Evolutionary conservation across 64 coral and sea anemone genomes (phyloP), one percentile per base, ranked within the genome.

Genomic region (Montipora foliosa): DNA sequence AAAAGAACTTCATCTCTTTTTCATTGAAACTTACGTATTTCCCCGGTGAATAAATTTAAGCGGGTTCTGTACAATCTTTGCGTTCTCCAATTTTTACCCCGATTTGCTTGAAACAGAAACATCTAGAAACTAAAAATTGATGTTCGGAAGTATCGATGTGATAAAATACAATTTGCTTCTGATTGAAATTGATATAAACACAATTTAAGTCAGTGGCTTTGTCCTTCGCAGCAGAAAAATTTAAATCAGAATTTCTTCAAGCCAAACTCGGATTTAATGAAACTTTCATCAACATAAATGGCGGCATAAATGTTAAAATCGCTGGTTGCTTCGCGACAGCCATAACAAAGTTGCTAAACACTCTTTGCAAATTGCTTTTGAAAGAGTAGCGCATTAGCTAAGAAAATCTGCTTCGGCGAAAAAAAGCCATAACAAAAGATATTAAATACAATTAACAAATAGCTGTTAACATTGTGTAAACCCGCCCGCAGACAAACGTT

Each of bases 291-390:
- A 70, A 44, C 82, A 50, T 66, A 22, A 47, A 86, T 21, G 17
- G 6, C 7, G 16, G 47, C 50, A 86, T 86, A 71, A 45, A 71
- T 48, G 12, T 86, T 11, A 67, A 69, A 68, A 17, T 86, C 10
- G 45, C 3, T 71, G 62, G 82, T 86, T 50, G 82, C 82, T 50
- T 86, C 64, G 82, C 44, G 47, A 86, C 82, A 82, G 22, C n/a
- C 61, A 64, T 16, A 64, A 64, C 61, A 64, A 64, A 64, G 61
- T 3, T 15, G 14, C 9, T 64, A 64, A 64, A 64, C 61, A 64
- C 61, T 12, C 61, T 19, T 64, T 6, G 51, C 52, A 81, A 21
- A 50, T 60, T 59, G 55, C 20, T 24, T 19, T 13, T n/a, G 51
- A 81, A 58, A 81, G 58, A 51, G 19, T 58, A 24, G 11, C 79